These are phyloP conservation scores for Bemisia tabaci DNA, from an alignment of 1,140 invertebrate genomes.

Conservation along the genomic window DNA sequence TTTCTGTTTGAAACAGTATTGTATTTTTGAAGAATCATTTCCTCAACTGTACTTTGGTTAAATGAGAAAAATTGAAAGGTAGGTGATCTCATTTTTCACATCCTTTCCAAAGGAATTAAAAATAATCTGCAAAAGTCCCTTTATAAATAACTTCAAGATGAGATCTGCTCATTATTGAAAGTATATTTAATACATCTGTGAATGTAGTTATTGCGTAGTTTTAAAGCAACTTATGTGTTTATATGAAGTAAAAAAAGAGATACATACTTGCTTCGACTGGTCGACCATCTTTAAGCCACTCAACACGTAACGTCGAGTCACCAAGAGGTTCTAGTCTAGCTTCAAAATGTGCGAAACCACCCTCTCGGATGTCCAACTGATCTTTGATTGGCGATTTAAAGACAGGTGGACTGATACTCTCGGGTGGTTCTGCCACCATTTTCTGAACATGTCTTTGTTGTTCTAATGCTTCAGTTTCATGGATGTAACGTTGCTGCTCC, in stretches of 20 bases:
- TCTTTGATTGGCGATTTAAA: slow-evolving; percentile 89
- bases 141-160: no score
- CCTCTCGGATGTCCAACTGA: slow-evolving; percentile 75
- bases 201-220: no score
- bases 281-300: slow-evolving; percentile 90
- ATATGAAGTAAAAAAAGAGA: background rate
- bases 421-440: slow-evolving; percentile 58
- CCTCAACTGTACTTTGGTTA: no score
- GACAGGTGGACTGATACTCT: slow-evolving; percentile 64
- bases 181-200: no score
- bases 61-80: no score
- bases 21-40: no score
- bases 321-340: slow-evolving; percentile 85
- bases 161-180: no score
- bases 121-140: no score
- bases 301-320: slow-evolving; percentile 78
- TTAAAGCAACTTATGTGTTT: no score
- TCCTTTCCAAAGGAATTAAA: no score
- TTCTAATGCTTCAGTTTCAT: slow-evolving; percentile 85
- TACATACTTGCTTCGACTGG: slow-evolving; percentile 69
- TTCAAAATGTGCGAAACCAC: slow-evolving; percentile 91
- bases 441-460: slow-evolving; percentile 44
- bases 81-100: no score
- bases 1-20: no score
- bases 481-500: slow-evolving; percentile 84